Conservation (phyloP, 2,797 vertebrate species). For the Spizella passerina region DNA sequence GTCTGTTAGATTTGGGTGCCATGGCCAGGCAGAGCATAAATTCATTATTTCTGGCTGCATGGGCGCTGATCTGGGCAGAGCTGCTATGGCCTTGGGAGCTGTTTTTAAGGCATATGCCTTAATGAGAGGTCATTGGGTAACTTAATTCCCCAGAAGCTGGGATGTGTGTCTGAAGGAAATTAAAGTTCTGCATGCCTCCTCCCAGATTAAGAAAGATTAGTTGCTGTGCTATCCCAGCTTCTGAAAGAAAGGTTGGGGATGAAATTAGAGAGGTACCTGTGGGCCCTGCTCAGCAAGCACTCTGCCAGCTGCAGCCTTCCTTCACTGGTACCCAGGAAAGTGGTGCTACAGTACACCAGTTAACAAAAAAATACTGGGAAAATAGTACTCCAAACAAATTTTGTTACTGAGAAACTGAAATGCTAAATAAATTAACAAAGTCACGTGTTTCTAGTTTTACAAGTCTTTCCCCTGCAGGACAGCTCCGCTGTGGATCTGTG, state of each 20-base stretch:
- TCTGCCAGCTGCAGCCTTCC: background rate
- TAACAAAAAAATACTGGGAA: background rate
- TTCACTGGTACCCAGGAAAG: fast-evolving
- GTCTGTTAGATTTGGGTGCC: background rate
- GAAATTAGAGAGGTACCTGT: background rate
- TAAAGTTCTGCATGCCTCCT: background rate
- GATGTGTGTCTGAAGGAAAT: background rate
- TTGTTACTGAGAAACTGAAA: background rate
- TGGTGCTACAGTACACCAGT: fast-evolving
- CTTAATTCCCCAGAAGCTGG: background rate
- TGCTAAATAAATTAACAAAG: background rate
- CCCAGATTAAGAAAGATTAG: background rate
- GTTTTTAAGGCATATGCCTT: background rate
- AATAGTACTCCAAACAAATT: background rate
- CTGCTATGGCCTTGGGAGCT: background rate
- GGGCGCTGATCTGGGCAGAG: background rate
- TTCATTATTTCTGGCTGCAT: background rate
- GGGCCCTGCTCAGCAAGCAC: background rate
- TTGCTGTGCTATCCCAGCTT: background rate
- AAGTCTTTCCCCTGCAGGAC: background rate
- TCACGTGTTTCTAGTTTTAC: background rate
- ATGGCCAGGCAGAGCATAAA: fast-evolving
- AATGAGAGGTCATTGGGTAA: background rate
- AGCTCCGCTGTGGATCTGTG: background rate
- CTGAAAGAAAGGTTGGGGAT: fast-evolving